phyloP scores from a whole-genome alignment of 2,797 vertebrate genomes.

The Helarctos malayanus region DNA sequence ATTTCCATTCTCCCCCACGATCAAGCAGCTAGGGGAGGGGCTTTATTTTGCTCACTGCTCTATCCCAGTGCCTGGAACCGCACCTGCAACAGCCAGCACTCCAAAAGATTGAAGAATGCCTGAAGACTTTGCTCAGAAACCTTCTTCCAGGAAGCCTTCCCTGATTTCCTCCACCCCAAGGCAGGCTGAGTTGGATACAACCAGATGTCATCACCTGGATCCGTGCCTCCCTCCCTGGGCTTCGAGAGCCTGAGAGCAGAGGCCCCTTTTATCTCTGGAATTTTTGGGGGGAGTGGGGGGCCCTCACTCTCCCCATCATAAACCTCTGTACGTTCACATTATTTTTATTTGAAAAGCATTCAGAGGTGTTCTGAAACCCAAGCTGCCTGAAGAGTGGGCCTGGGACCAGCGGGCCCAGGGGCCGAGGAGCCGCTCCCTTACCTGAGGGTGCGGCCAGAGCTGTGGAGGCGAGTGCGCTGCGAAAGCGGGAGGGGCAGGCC shows the following conservation, averaged over 20 bases:
- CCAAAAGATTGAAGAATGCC: accelerated
- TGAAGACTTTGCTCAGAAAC: background rate
- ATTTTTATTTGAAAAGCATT: background rate
- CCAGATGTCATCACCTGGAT: background rate
- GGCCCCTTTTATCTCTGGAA: background rate
- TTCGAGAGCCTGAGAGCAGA: background rate
- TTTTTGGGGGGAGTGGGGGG: background rate
- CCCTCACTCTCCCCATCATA: background rate
- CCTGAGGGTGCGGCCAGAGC: constrained; percentile 92
- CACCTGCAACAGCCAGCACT: background rate
- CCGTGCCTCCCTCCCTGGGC: background rate
- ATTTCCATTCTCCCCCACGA: background rate
- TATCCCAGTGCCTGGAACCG: background rate
- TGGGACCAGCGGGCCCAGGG: accelerated
- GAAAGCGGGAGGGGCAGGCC: constrained; percentile 93
- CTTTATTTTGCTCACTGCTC: background rate
- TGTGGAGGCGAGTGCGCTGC: constrained; percentile 90
- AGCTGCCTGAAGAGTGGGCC: background rate
- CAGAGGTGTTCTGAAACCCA: background rate
- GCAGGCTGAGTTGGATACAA: background rate
- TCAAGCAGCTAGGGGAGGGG: accelerated
- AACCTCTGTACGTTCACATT: background rate
- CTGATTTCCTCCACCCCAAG: background rate
- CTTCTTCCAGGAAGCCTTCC: constrained; percentile 59
- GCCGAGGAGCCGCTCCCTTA: constrained; percentile 79